Base-by-base conservation (phyloP, 2,888 invertebrate species). In the Polyploca ridens region DNA sequence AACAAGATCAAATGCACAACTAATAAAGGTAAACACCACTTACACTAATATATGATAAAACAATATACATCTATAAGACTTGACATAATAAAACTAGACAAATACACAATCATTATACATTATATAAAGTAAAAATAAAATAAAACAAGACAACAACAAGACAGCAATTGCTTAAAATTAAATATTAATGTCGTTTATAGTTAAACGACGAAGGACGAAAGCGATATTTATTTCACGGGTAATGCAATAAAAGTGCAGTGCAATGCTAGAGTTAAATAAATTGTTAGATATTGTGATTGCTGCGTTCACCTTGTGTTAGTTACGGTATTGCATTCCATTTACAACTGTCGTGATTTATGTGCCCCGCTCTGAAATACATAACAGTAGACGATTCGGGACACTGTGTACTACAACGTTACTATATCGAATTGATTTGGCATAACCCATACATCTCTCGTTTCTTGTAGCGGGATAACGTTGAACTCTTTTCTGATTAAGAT, bases 301-400 rank as follows among this genome's bases (percentile, higher is more conserved):
- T 68, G 69, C 66, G 75, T 70, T 85, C 81, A 83, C 83, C 85
- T 86, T 82, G 84, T 80, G 75, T 83, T 83, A 73, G 81, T 81
- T 84, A 79, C 84, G 78, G 81, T 77, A 77, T 74, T 76, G 80
- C 76, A 87, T 80, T 84, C 86, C 79, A 88, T 84, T 87, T 89
- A 76, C 75, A 80, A 74, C 73, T 61, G 64, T 64, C 63, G 71
- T 84, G 85, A 89, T 89, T 89, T 86, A 88, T 86, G 84, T 76
- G 79, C 70, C 70, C 79, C 71, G 77, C 79, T 79, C 72, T 74
- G 73, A 77, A 82, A 83, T 78, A 83, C 81, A 79, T 76, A 84
- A 83, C 81, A 78, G 69, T 78, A 75, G 74, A 76, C 79, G 76
- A 82, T 83, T 80, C 75, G 78, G 77, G 76, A 76, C 75, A 70